These are phyloP conservation scores for Eumacrocentrus americanus DNA, from an alignment of 2,888 invertebrate genomes.

Conservation along the genomic window DNA sequence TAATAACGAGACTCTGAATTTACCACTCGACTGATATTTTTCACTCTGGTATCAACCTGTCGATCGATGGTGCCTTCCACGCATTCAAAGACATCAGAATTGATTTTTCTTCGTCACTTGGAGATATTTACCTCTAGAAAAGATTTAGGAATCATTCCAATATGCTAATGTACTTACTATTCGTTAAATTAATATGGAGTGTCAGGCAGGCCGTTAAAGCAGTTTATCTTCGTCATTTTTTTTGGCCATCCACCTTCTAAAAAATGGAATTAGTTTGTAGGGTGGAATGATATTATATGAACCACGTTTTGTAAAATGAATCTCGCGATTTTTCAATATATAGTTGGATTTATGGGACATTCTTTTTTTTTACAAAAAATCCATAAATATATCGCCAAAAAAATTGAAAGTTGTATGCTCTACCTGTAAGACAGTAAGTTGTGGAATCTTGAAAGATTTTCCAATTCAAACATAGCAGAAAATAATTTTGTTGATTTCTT, in stretches of 20 bases:
- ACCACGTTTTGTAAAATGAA: too few species aligned
- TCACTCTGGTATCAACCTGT: conserved; percentile 12
- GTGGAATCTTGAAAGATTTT: too few species aligned
- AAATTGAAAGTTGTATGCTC: too few species aligned
- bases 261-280: too few species aligned
- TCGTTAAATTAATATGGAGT: conserved; percentile 17
- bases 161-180: conserved; percentile 22
- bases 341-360: too few species aligned
- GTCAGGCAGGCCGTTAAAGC: conserved; percentile 26
- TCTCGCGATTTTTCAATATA: too few species aligned
- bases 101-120: conserved; percentile 22
- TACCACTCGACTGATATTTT: conserved; percentile 12
- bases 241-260: background rate
- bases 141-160: conserved; percentile 27
- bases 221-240: conserved; percentile 15
- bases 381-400: too few species aligned
- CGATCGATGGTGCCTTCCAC: conserved; percentile 17
- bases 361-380: too few species aligned
- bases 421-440: too few species aligned
- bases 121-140: conserved; percentile 13
- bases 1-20: conserved; percentile 8
- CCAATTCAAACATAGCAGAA: too few species aligned
- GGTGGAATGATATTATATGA: too few species aligned
- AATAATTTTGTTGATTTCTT: too few species aligned
- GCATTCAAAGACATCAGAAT: conserved; percentile 12